Evolutionary conservation across 2,888 invertebrate genomes (phyloP).

Genomic region (Tetanocera ferruginea): DNA sequence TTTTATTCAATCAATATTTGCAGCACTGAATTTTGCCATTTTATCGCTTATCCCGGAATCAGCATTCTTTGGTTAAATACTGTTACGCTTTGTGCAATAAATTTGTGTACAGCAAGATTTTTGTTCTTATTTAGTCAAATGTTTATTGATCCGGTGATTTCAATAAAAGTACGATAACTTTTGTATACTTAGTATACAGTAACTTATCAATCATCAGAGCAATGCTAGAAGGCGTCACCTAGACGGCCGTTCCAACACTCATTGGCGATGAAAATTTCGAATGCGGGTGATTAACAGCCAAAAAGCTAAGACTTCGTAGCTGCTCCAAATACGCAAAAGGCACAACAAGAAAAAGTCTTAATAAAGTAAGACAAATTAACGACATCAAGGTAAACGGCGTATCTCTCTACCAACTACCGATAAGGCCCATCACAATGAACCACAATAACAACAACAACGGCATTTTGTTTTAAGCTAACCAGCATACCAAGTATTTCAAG

Average conservation of each 20-base stretch:
- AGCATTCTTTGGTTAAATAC: too few relatives aligned
- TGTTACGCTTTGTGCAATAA: too few relatives aligned
- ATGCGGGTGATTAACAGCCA: background rate
- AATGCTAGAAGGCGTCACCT: background rate
- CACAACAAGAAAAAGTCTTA: conserved; percentile 10
- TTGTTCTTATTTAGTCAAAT: too few relatives aligned
- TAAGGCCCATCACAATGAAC: conserved; percentile 26
- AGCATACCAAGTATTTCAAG: background rate
- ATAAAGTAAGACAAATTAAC: conserved; percentile 24
- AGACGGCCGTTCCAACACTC: background rate
- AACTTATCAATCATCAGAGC: conserved; percentile 24
- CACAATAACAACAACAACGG: background rate
- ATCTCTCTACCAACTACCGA: conserved; percentile 9
- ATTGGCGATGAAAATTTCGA: background rate
- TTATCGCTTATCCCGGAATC: too few relatives aligned
- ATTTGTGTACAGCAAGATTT: too few relatives aligned
- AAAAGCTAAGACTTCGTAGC: background rate
- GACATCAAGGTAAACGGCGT: conserved; percentile 28
- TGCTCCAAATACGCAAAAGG: background rate
- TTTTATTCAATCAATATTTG: too few relatives aligned
- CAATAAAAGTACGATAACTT: too few relatives aligned
- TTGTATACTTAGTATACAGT: too few relatives aligned
- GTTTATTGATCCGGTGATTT: too few relatives aligned
- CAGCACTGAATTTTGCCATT: too few relatives aligned
- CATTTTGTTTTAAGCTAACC: background rate